Base-by-base conservation (phyloP, 2,797 vertebrate species). In the Sebastes ruberrimus region DNA sequence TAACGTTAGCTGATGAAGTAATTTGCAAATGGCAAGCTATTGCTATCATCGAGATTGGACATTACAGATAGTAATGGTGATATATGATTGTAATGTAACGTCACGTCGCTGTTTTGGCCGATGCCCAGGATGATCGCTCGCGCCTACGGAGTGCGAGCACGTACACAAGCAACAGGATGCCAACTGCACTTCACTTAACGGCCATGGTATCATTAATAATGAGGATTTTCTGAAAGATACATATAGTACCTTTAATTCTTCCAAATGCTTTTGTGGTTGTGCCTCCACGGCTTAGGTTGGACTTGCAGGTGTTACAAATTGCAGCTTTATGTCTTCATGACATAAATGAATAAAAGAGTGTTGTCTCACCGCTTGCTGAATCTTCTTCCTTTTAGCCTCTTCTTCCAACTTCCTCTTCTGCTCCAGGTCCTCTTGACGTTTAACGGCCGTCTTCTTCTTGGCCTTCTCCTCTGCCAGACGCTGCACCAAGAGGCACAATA, bases 321-420 rank as follows among this genome's bases (percentile, higher is more conserved):
- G 20, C 49, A 52, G 49, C 49, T 52, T 52, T 52, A 52, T 20
- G 49, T 52, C 18, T 42, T 42, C 38, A 46, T 3, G 1, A 10
- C 2, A 46, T 3, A 27, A n/a, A 23, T n/a, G 1, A 53, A 13
- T 22, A 7, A 68, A 70, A 23, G 6, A 57, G 23, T 3, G 7
- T 35, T 0, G 1, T 73, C 91, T 93, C 53, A 94, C 94, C 11
- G 80, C 94, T 84, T 92, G 94, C 60, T 94, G 94, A 30, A 93
- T 49, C 78, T 94, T 95, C 84, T 92, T 95, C 83, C 57, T 94
- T 71, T 85, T 82, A 0, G 95, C 94, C 52, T 98, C 98, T 49
- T 99, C 98, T 5, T 99, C 97, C 16, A 97, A 89, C 78, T 97
- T 96, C 56, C 94, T 96, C 81, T 94, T 95, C 63, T 84, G 92